phyloP scores from a whole-genome alignment of 1,140 invertebrate genomes.

The Zaprionus vittiger region DNA sequence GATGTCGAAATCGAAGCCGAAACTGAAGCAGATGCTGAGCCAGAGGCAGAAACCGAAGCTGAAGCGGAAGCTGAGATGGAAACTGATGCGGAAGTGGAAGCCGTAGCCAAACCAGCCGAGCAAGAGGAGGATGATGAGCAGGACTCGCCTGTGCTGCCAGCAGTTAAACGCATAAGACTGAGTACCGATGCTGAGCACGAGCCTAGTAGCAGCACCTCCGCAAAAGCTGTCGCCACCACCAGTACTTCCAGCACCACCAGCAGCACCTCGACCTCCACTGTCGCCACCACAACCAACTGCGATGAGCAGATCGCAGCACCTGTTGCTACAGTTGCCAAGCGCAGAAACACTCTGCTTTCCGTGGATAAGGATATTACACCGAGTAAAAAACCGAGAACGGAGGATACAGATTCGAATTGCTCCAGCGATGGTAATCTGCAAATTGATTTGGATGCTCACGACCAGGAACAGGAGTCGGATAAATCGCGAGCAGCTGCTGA shows the following conservation, averaged over 20 bases:
- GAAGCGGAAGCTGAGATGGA: slow-evolving; percentile 5
- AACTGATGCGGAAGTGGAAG: slow-evolving; percentile 5
- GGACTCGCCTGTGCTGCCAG: slow-evolving; percentile 39
- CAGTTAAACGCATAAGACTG: slow-evolving; percentile 56
- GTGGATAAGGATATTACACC: slow-evolving; percentile 43
- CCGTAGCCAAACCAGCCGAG: slow-evolving; percentile 24
- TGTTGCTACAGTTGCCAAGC: slow-evolving; percentile 30
- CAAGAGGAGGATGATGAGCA: slow-evolving; percentile 32
- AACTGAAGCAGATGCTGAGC: not conserved
- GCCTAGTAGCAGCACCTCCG: slow-evolving; percentile 16
- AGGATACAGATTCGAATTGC: slow-evolving; percentile 65
- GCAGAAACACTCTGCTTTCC: slow-evolving; percentile 36
- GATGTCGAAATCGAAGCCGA: slow-evolving; percentile 15
- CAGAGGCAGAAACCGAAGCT: not conserved
- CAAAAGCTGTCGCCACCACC: not conserved
- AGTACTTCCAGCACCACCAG: not conserved
- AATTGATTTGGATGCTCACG: slow-evolving; percentile 62
- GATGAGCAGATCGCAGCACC: not conserved
- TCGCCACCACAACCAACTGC: not conserved
- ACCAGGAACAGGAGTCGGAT: slow-evolving; percentile 43
- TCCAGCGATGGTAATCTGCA: slow-evolving; percentile 59
- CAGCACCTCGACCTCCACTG: not conserved
- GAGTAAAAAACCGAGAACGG: slow-evolving; percentile 59
- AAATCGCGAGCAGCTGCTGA: not conserved
- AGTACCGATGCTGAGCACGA: slow-evolving; percentile 52